Evolutionary conservation across 1,140 invertebrate species (phyloP), one percentile per base, ranked within the genome.

Genomic region (Psix sp.): DNA sequence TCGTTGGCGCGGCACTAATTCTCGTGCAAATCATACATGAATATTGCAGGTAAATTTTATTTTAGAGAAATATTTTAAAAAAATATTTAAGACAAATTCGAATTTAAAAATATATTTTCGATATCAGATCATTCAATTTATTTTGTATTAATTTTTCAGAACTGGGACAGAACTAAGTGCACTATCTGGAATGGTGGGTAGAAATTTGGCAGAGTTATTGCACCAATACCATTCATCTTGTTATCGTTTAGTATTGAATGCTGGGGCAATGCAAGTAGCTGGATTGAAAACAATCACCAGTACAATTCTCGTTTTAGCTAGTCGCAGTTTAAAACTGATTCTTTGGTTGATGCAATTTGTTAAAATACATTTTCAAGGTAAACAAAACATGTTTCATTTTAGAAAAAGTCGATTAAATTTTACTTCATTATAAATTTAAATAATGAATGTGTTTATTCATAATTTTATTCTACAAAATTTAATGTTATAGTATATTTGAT

Each of bases 211-310:
- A 5, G 96, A 99, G 84, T 82, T 98, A 36, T 89, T 97, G 51
- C 90, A 94, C 81, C 91, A 93, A 75, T 99, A 98, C 82, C 99
- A 98, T 89, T 97, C 94, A 4, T 91, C 94, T 73, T 95, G 94
- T 65, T 98, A 94, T 87, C 96, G 98, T 82, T 88, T 99, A 51
- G 95, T 99, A 16, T 88, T 99, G 15, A 97, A 97, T 40, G 98
- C 97, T 20, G 97, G 96, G 20, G 97, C 98, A 1, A 91, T 99
- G 79, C 93, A 96, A 80, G 93, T 96, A 62, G 96, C 96, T 11
- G 97, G 97, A 0, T 87, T 99, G 31, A 99, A 98, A 88, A 98
- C 96, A 35, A 99, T 99, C 40, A 97, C 96, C 0, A 97, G 94
- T 65, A 95, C 94, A 31, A 98, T 98, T 89, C 88, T 99, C 62